These are phyloP conservation scores for Congeria kusceri DNA, from an alignment of 2,888 invertebrate species.

Conservation along the genomic window DNA sequence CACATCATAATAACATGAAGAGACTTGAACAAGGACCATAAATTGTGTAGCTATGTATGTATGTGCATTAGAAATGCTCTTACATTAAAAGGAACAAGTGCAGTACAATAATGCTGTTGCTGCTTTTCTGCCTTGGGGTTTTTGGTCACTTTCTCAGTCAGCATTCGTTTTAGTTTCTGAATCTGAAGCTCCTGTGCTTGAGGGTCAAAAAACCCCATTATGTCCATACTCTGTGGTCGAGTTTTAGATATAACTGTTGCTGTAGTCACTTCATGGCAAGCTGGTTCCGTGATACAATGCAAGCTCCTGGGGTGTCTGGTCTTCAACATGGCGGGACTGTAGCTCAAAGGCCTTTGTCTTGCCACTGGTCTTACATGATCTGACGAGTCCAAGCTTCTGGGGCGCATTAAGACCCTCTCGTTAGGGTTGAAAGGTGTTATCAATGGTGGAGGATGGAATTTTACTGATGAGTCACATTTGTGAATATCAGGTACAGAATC, in stretches of 20 bases:
- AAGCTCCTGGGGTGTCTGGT: constrained; percentile 55
- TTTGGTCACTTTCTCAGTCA: constrained; percentile 53
- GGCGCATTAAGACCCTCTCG: constrained; percentile 40
- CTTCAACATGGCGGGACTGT: constrained; percentile 56
- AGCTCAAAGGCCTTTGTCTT: constrained; percentile 47
- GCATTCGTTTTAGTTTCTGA: constrained; percentile 44
- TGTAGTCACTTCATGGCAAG: background rate
- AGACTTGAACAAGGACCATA: too few species aligned
- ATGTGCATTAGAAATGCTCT: too few species aligned
- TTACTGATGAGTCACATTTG: constrained; percentile 9
- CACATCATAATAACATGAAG: too few species aligned
- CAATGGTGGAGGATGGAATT: constrained; percentile 31
- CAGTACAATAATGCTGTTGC: background rate
- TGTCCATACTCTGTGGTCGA: constrained; percentile 59
- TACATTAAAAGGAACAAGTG: background rate
- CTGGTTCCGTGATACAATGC: constrained; percentile 44
- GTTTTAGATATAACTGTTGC: constrained; percentile 11
- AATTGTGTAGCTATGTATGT: too few species aligned
- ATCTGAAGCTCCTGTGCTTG: constrained; percentile 53
- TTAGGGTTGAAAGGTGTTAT: constrained; percentile 51
- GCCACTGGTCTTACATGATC: constrained; percentile 11
- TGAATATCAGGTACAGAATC: constrained; percentile 47
- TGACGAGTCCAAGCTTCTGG: constrained; percentile 54
- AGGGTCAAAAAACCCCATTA: constrained; percentile 42
- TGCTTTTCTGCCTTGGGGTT: constrained; percentile 22